These are phyloP conservation scores for Eilema griseolum DNA, from an alignment of 2,888 invertebrate species.

Conservation along the genomic window DNA sequence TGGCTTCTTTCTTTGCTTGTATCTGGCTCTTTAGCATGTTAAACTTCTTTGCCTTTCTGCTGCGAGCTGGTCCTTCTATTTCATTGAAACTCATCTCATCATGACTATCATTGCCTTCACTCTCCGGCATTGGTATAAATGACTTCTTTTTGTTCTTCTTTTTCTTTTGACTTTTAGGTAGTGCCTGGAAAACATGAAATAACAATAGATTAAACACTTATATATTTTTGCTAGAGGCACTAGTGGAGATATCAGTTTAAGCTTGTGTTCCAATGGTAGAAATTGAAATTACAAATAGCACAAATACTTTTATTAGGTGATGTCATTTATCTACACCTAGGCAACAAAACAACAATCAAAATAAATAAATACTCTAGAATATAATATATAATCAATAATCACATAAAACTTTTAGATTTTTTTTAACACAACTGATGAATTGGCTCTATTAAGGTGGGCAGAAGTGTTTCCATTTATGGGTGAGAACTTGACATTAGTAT, in stretches of 20 bases:
- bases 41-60: conserved; percentile 81
- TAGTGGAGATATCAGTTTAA: not conserved
- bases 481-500: too few relatives aligned
- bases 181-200: conserved; percentile 64
- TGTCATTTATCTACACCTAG: too few relatives aligned
- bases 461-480: too few relatives aligned
- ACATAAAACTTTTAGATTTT: too few relatives aligned
- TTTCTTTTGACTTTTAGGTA: conserved; percentile 83
- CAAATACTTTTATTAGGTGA: too few relatives aligned
- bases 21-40: conserved; percentile 84
- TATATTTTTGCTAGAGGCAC: too few relatives aligned
- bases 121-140: conserved; percentile 82
- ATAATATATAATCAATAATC: too few relatives aligned
- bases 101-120: conserved; percentile 84
- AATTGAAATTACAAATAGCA: too few relatives aligned
- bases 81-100: conserved; percentile 85
- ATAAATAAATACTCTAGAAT: too few relatives aligned
- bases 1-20: conserved; percentile 82
- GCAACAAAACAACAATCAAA: too few relatives aligned
- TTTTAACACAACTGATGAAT: too few relatives aligned
- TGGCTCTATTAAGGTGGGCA: too few relatives aligned
- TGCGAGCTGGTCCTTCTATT: conserved; percentile 81
- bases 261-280: not conserved
- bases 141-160: conserved; percentile 85
- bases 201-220: not conserved